Percentiles rank a stretch among this genome's conserved stretches.
Conservation (phyloP, 2,888 invertebrate genomes). For the Drepanosiphum platanoidis region DNA sequence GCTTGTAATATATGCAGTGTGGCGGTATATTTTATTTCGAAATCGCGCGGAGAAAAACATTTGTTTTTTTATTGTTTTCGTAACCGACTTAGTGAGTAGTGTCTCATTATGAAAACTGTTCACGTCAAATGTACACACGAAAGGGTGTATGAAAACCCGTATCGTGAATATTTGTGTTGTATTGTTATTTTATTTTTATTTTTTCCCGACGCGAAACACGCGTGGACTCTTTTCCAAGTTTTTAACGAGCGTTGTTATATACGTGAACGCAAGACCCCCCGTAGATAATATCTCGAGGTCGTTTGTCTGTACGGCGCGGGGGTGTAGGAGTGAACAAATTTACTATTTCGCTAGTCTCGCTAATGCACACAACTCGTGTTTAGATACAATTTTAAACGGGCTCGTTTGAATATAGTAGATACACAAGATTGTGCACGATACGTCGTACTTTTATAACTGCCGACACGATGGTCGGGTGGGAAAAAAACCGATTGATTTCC, state of each 20-base stretch:
- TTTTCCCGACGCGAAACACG: background rate
- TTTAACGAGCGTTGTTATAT: constrained; percentile 44
- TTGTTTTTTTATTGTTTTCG: constrained; percentile 1
- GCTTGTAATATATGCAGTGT: too few relatives aligned
- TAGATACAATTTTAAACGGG: background rate
- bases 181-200: constrained; percentile 29
- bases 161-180: constrained; percentile 31
- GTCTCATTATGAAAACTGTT: constrained; percentile 38
- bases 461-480: background rate
- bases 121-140: background rate
- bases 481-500: background rate
- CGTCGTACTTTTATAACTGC: background rate
- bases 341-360: constrained; percentile 6
- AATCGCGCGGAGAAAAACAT: background rate
- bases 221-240: constrained; percentile 10
- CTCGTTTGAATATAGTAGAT: background rate
- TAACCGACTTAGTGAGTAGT: background rate
- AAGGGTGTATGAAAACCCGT: constrained; percentile 1
- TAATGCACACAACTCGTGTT: too few relatives aligned
- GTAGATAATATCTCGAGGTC: constrained; percentile 34
- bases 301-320: constrained; percentile 9
- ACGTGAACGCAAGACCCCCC: background rate
- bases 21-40: too few relatives aligned
- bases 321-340: constrained; percentile 1
- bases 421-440: background rate